Conservation (phyloP, 2,888 invertebrate genomes). For the Drosophila barbarae region DNA sequence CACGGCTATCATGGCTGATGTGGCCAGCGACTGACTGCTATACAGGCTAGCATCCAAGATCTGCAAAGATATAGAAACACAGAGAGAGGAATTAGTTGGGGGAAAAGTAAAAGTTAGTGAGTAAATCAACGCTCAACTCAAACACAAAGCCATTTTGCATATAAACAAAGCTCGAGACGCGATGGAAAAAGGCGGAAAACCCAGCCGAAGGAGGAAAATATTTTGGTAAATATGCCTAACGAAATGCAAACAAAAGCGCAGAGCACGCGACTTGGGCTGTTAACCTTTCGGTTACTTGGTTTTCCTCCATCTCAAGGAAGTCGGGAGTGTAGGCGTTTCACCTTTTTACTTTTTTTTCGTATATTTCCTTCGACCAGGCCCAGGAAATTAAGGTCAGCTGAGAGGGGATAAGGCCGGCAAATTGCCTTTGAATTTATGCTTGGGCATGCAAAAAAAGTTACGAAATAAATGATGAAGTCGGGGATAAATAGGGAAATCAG, state of each 20-base stretch:
- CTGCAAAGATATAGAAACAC: constrained; percentile 81
- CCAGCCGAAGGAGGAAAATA: constrained; percentile 38
- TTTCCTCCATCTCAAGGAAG: constrained; percentile 27
- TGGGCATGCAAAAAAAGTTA: constrained; percentile 37
- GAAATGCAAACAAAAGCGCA: constrained; percentile 70
- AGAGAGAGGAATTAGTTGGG: constrained; percentile 27
- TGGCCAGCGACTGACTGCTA: constrained; percentile 90
- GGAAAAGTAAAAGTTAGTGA: constrained; percentile 54
- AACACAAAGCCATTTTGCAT: constrained; percentile 70
- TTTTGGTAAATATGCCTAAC: constrained; percentile 70
- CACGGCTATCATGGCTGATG: constrained; percentile 90
- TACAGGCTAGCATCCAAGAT: constrained; percentile 93
- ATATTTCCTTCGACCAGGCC: constrained; percentile 16
- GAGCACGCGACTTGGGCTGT: constrained; percentile 53
- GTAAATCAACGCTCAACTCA: constrained; percentile 54
- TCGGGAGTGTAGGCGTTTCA: constrained; percentile 29
- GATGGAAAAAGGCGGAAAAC: constrained; percentile 16
- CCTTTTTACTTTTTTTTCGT: constrained; percentile 23
- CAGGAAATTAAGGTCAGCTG: constrained; percentile 40
- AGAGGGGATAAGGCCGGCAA: constrained; percentile 35
- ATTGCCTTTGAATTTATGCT: constrained; percentile 45
- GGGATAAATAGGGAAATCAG: constrained; percentile 22
- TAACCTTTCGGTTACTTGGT: constrained; percentile 58
- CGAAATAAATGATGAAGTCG: constrained; percentile 34
- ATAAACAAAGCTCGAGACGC: constrained; percentile 38